Percentiles rank a stretch among this genome's conserved stretches.
phyloP scores from a whole-genome alignment of 2,797 vertebrate genomes.

The Xiphorhynchus erythropygius region DNA sequence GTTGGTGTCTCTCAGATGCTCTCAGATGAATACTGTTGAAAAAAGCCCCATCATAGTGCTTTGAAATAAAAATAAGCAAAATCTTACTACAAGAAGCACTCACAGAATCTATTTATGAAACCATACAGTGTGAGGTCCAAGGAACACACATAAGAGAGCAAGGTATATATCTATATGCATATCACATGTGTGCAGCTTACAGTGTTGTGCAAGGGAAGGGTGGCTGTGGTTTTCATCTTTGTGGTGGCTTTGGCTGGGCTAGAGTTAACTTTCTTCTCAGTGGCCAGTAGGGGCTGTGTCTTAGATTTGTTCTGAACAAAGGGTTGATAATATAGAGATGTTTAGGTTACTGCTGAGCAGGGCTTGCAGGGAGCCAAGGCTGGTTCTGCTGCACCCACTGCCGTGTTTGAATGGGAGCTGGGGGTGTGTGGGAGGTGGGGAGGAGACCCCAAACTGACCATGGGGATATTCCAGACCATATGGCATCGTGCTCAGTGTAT shows the following conservation, averaged over 20 bases:
- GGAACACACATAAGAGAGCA: neutral
- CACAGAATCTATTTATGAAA: neutral
- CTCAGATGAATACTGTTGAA: neutral
- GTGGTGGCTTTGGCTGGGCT: neutral
- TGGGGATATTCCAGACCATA: neutral
- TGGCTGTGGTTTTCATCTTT: neutral
- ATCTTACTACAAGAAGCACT: neutral
- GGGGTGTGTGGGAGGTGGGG: neutral
- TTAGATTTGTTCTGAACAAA: neutral
- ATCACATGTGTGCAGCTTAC: neutral
- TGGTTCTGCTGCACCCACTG: neutral
- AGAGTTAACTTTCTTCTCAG: neutral
- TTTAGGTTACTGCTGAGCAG: neutral
- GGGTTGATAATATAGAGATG: rapidly evolving
- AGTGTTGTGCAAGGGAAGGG: neutral
- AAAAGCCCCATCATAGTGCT: neutral
- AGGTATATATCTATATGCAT: neutral
- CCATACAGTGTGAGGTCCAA: neutral
- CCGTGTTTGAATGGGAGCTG: neutral
- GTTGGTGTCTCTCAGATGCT: neutral
- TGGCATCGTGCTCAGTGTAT: neutral
- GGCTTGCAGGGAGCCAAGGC: neutral
- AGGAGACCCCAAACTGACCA: neutral
- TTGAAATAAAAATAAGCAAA: conserved; percentile 16
- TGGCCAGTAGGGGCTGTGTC: no score